Conservation (phyloP, 2,797 vertebrate species). For the Acipenser transmontanus region DNA sequence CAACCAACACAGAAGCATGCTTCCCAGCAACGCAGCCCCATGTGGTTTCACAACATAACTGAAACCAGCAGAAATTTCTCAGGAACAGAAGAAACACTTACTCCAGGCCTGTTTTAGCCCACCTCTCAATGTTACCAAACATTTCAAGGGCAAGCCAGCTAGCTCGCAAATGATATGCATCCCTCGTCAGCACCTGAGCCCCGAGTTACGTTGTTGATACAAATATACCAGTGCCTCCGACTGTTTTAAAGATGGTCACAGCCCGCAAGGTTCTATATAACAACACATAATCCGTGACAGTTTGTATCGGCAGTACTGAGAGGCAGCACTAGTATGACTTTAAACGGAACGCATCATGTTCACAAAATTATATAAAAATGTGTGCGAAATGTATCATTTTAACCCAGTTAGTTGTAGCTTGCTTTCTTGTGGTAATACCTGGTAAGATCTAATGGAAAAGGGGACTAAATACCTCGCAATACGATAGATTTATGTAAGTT, state of each 20-base stretch:
- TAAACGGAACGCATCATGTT: conserved; percentile 10
- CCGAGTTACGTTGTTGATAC: conserved; percentile 20
- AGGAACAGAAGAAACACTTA: conserved; percentile 19
- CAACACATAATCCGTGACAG: background rate
- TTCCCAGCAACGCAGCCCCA: conserved; percentile 24
- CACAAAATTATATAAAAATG: conserved; percentile 18
- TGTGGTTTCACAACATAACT: conserved; percentile 30
- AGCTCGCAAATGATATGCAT: conserved; percentile 20
- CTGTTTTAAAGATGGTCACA: conserved; percentile 4
- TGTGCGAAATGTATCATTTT: conserved; percentile 18
- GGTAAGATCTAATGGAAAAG: conserved; percentile 7
- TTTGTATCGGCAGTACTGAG: background rate
- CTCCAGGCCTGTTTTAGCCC: conserved; percentile 34
- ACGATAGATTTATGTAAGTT: conserved; percentile 13
- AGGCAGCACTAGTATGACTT: conserved; percentile 8
- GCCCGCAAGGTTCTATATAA: background rate
- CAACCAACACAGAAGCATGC: conserved; percentile 19
- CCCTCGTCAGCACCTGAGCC: conserved; percentile 11
- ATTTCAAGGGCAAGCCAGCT: conserved; percentile 35
- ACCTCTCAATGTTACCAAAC: conserved; percentile 26
- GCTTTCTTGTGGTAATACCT: conserved; percentile 18
- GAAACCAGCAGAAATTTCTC: conserved; percentile 25
- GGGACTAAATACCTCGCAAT: conserved; percentile 10
- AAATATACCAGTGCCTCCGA: conserved; percentile 4
- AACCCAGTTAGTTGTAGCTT: conserved; percentile 14